A percentile compares a stretch with the other conserved stretches of the same genome.
phyloP scores from a whole-genome alignment of 2,888 invertebrate genomes.

The Xestia rhomboidea region DNA sequence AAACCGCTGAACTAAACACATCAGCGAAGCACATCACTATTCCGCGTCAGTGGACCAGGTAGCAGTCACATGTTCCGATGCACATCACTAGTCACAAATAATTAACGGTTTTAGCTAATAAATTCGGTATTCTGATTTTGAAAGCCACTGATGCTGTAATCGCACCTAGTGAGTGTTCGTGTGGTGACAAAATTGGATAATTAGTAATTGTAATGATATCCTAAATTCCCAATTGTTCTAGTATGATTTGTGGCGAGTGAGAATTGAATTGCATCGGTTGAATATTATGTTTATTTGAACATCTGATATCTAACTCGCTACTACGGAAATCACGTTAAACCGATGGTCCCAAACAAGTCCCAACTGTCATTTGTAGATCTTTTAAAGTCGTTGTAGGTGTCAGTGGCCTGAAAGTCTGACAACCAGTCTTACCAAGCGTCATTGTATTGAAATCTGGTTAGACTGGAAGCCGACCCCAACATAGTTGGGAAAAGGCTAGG shows the following conservation, averaged over 20 bases:
- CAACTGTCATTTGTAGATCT: too few species aligned
- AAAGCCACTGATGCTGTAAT: constrained; percentile 1
- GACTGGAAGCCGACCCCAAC: too few species aligned
- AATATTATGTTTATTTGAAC: neutral
- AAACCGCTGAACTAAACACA: constrained; percentile 59
- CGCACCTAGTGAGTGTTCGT: neutral
- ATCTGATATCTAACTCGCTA: neutral
- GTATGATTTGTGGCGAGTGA: neutral
- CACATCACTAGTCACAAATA: constrained; percentile 50
- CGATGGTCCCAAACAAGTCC: too few species aligned
- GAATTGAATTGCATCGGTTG: neutral
- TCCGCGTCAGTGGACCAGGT: constrained; percentile 57
- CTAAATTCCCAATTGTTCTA: neutral
- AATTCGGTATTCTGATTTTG: constrained; percentile 32
- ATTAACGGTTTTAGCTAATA: constrained; percentile 43
- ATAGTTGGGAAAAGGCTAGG: too few species aligned
- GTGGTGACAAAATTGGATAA: neutral
- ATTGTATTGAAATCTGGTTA: too few species aligned
- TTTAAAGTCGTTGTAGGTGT: too few species aligned
- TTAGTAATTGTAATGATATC: neutral
- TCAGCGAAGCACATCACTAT: constrained; percentile 45
- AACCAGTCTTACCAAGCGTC: too few species aligned
- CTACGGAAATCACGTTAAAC: too few species aligned
- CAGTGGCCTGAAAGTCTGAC: too few species aligned
- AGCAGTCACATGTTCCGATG: constrained; percentile 55